These are phyloP conservation scores for Smutsia gigantea DNA, from an alignment of 2,797 vertebrate species.

Conservation along the genomic window DNA sequence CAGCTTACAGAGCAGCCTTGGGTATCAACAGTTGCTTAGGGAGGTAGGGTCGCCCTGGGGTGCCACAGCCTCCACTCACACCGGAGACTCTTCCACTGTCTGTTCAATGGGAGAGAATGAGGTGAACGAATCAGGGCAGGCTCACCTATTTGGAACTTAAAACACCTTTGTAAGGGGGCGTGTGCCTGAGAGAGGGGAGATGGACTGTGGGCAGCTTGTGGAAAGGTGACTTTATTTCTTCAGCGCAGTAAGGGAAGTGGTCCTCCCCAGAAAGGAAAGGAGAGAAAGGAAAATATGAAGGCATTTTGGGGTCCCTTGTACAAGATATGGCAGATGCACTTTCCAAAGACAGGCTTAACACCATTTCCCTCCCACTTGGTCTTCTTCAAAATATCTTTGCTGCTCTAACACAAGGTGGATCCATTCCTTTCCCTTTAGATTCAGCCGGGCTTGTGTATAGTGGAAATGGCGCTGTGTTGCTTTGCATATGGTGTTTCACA, in stretches of 20 bases:
- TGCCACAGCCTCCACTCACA: neutral
- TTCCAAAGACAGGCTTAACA: neutral
- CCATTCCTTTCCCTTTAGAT: neutral
- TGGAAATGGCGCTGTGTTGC: neutral
- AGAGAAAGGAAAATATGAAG: neutral
- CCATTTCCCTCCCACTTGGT: rapidly evolving
- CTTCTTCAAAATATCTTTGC: rapidly evolving
- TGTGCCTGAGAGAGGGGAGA: neutral
- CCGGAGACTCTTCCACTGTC: neutral
- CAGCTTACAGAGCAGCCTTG: neutral
- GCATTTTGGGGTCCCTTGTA: rapidly evolving
- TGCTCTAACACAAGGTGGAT: no score
- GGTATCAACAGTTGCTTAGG: neutral
- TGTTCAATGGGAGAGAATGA: neutral
- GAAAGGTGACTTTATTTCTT: neutral
- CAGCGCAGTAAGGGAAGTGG: neutral
- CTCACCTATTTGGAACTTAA: neutral
- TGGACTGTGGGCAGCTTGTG: neutral
- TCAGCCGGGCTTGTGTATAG: rapidly evolving
- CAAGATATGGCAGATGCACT: neutral
- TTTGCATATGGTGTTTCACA: rapidly evolving
- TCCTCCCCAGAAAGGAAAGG: neutral
- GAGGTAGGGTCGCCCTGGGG: neutral
- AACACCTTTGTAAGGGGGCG: neutral
- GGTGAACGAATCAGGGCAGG: neutral